Evolutionary conservation across 2,797 vertebrate genomes (phyloP).

Genomic region (Arctocebus calabarensis): DNA sequence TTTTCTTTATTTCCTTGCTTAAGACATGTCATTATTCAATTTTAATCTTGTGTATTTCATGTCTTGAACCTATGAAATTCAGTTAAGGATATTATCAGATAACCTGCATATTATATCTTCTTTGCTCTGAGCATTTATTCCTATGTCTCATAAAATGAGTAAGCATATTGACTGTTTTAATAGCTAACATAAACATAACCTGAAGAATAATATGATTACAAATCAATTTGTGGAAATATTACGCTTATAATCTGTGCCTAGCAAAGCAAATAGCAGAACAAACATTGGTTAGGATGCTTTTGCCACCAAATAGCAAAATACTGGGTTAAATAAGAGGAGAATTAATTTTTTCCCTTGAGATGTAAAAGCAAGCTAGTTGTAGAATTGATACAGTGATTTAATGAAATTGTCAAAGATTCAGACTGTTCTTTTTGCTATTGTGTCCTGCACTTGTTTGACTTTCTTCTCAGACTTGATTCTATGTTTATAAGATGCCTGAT

Average conservation of each 20-base stretch:
- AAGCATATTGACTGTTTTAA: neutral
- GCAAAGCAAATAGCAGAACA: neutral
- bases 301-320: conserved; percentile 7
- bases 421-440: neutral
- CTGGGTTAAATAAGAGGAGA: neutral
- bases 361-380: conserved; percentile 21
- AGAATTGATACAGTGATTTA: neutral
- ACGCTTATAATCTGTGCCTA: neutral
- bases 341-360: neutral
- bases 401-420: neutral
- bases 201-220: neutral
- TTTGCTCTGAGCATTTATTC: neutral
- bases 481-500: neutral
- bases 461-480: neutral
- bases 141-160: conserved; percentile 31
- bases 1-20: neutral
- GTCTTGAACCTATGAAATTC: neutral
- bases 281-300: neutral
- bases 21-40: neutral
- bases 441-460: neutral
- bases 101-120: conserved; percentile 1
- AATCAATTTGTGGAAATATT: conserved; percentile 14
- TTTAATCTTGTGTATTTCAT: conserved; percentile 33
- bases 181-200: neutral
- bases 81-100: neutral